A percentile compares a stretch with the other conserved stretches of the same genome.
Evolutionary conservation across 2,113 vertebrate species (phyloP).

Genomic region (Epinephelus lanceolatus): DNA sequence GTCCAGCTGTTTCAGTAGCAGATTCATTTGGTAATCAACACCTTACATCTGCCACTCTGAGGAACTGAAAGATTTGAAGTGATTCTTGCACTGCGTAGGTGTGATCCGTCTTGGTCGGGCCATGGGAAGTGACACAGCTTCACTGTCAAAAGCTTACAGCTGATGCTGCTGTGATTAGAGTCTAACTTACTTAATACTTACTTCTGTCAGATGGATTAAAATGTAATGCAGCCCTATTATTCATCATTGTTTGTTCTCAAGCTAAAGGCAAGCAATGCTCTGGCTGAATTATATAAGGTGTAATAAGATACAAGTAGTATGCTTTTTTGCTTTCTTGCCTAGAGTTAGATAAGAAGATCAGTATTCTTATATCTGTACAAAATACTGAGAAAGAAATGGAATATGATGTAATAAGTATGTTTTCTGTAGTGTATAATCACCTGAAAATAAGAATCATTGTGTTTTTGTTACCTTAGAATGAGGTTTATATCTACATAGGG

Average conservation of each 20-base stretch:
- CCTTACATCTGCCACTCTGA: slow-evolving; percentile 18
- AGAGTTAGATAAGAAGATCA: slow-evolving; percentile 13
- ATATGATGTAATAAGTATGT: too few relatives aligned
- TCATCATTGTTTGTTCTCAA: not conserved
- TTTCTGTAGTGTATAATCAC: too few relatives aligned
- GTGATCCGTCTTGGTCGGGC: slow-evolving; percentile 9
- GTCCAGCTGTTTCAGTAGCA: slow-evolving; percentile 45
- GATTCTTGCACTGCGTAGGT: not conserved
- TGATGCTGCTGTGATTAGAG: slow-evolving; percentile 25
- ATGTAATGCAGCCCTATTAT: not conserved
- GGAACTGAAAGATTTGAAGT: slow-evolving; percentile 5
- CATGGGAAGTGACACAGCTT: slow-evolving; percentile 2
- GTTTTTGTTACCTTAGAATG: too few relatives aligned
- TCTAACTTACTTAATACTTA: not conserved
- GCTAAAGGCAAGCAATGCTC: slow-evolving; percentile 8
- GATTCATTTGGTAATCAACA: slow-evolving; percentile 41
- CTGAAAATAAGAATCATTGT: too few relatives aligned
- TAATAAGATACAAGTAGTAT: slow-evolving; percentile 1
- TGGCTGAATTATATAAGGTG: slow-evolving; percentile 11
- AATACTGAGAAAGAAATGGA: not conserved
- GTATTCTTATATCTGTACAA: not conserved
- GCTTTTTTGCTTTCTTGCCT: not conserved
- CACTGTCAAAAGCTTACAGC: not conserved
- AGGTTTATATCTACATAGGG: too few relatives aligned
- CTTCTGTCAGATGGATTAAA: slow-evolving; percentile 10